Base-by-base conservation (phyloP, 2,797 vertebrate species). In the Amphiprion clarkii region DNA sequence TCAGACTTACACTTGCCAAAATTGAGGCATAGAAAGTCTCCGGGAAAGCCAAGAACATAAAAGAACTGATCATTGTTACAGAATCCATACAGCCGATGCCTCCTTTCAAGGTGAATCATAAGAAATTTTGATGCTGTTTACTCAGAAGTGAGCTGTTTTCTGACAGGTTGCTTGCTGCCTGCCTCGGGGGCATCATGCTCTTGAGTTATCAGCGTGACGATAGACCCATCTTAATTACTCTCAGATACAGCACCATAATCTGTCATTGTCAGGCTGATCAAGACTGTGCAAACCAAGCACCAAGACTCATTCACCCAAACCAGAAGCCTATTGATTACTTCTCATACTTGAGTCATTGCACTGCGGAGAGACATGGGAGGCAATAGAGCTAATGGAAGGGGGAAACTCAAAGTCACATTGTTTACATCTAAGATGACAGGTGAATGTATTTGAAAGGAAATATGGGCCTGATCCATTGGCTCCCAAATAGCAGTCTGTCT, bases 221-320 rank as follows among this genome's bases (percentile, higher is more conserved):
- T 87, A 88, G 90, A 91, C 84, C 92, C 87, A 88, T 95, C 93
- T 94, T 95, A 95, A 95, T 95, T 95, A 95, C 93, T 89, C 83
- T 86, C 84, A 77, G 81, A 92, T 87, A 81, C 86, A 87, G 83
- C 71, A 27, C 87, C 78, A 76, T 93, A 86, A 95, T 94, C 93
- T 89, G 85, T 95, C 94, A 90, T 90, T 91, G 92, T 93, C 91
- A 91, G 76, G 72, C 89, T 82, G 87, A 93, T 92, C 86, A 92
- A 87, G 87, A 92, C 88, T 84, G 88, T 91, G 93, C 89, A 92
- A 92, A 91, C 82, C 82, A 63, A 91, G 91, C 92, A 89, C 86
- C 72, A 79, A 88, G 91, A 81, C 90, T 92, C 87, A 92, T 93
- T 94, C 92, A 91, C 85, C 91, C 89, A 93, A 93, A 91, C 92